These are phyloP conservation scores for Romanogobio albipinnatus DNA, from an alignment of 2,113 vertebrate genomes.

Conservation along the genomic window DNA sequence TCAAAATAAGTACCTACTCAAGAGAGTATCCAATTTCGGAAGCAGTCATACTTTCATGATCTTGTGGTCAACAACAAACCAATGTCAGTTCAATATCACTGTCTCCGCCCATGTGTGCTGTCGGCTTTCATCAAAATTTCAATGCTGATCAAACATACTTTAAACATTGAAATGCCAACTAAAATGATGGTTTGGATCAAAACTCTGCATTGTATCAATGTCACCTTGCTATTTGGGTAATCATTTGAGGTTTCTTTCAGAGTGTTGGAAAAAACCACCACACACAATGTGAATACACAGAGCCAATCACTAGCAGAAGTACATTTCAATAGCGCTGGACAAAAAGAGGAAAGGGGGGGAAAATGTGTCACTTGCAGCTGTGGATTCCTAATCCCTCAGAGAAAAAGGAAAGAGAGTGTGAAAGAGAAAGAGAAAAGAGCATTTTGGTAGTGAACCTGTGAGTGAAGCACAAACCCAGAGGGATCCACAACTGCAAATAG, in stretches of 20 bases:
- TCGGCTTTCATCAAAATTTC: too few relatives aligned
- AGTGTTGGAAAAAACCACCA: neutral
- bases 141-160: too few relatives aligned
- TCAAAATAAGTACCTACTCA: too few relatives aligned
- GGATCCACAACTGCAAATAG: constrained; percentile 21
- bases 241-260: constrained; percentile 15
- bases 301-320: neutral
- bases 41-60: too few relatives aligned
- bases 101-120: too few relatives aligned
- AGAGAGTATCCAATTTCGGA: too few relatives aligned
- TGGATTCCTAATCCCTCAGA: constrained; percentile 28
- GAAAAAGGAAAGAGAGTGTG: constrained; percentile 12
- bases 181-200: too few relatives aligned
- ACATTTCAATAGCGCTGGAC: constrained; percentile 19
- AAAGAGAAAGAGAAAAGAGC: constrained; percentile 20
- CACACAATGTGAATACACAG: constrained; percentile 21
- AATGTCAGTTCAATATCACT: too few relatives aligned
- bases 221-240: too few relatives aligned
- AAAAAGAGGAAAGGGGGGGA: neutral
- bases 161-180: too few relatives aligned
- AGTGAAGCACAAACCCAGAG: constrained; percentile 9
- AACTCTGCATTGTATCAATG: too few relatives aligned
- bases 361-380: constrained; percentile 37
- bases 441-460: constrained; percentile 3
- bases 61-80: too few relatives aligned